phyloP scores from a whole-genome alignment of 2,888 invertebrate species.

The Agonopterix subpropinquella region DNA sequence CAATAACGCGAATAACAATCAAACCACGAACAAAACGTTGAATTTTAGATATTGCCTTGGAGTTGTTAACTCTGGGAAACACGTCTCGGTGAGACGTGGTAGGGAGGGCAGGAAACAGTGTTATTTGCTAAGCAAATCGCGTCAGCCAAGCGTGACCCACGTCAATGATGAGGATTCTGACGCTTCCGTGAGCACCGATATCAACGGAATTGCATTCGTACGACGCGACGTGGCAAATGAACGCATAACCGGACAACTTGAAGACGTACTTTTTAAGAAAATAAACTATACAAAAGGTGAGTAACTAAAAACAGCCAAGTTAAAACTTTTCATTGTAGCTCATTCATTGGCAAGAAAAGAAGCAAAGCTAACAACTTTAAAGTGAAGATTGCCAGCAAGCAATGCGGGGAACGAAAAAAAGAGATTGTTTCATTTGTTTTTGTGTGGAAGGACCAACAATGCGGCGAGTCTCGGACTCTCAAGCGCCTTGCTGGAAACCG shows the following conservation, averaged over 20 bases:
- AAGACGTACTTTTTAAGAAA: background rate
- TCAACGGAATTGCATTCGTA: constrained; percentile 20
- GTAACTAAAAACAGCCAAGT: background rate
- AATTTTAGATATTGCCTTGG: too few species aligned
- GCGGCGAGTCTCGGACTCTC: constrained; percentile 46
- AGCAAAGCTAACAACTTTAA: background rate
- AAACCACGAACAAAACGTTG: too few species aligned
- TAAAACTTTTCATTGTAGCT: background rate
- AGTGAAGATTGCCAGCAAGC: constrained; percentile 8
- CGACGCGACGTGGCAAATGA: constrained; percentile 6
- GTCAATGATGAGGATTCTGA: constrained; percentile 32
- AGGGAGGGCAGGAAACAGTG: constrained; percentile 35
- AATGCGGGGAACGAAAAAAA: constrained; percentile 41
- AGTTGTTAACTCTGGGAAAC: constrained; percentile 11
- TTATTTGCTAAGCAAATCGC: constrained; percentile 56
- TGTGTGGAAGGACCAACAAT: constrained; percentile 63
- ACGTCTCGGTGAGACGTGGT: constrained; percentile 9
- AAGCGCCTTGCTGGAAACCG: constrained; percentile 47
- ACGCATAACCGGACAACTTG: background rate
- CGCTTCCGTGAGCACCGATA: constrained; percentile 41
- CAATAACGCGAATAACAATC: too few species aligned
- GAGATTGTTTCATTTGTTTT: constrained; percentile 64
- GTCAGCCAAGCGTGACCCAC: constrained; percentile 49
- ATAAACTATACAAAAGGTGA: background rate
- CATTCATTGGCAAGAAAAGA: background rate